phyloP scores from a whole-genome alignment of 2,113 vertebrate species.

The Pandion haliaetus region DNA sequence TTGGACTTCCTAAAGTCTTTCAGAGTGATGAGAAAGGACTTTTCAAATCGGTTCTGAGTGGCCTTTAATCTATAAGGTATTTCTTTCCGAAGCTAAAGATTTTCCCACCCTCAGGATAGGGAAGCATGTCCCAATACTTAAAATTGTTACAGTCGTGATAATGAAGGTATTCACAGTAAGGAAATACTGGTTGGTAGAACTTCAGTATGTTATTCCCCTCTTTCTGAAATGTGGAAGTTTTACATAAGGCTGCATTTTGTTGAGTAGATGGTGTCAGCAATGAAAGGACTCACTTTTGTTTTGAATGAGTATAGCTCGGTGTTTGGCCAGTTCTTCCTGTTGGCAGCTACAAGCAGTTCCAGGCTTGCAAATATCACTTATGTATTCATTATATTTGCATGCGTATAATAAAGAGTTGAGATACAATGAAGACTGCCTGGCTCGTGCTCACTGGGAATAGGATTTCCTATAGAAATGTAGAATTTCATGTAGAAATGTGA shows the following conservation, averaged over 20 bases:
- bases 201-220: background rate
- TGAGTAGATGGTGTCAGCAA: background rate
- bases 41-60: background rate
- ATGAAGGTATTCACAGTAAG: background rate
- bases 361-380: background rate
- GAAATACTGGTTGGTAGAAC: background rate
- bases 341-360: background rate
- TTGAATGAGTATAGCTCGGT: background rate
- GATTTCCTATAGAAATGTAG: background rate
- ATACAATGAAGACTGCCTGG: too few species aligned
- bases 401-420: background rate
- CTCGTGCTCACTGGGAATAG: background rate
- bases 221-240: background rate
- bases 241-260: background rate
- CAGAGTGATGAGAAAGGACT: background rate
- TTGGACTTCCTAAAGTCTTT: background rate
- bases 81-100: background rate
- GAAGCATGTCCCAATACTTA: background rate
- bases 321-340: background rate
- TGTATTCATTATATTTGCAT: accelerated
- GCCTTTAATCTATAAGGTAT: background rate
- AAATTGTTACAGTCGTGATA: background rate
- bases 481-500: background rate
- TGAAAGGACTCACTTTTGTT: background rate
- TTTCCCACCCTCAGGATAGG: background rate